Evolutionary conservation across 2,113 vertebrate genomes (phyloP).

Genomic region (Tupaia chinensis): DNA sequence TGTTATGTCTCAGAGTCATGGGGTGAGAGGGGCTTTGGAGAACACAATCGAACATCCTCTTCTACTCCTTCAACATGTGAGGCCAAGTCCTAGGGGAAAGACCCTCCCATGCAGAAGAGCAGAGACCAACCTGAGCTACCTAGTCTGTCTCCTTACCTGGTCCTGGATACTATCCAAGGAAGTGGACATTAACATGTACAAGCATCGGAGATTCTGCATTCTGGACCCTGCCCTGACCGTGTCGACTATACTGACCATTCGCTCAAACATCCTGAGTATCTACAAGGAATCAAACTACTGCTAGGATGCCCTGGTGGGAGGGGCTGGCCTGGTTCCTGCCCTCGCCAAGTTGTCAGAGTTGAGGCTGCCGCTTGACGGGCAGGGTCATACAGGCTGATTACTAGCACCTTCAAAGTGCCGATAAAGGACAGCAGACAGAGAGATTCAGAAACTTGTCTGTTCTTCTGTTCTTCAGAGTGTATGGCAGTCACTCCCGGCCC

Average conservation of each 20-base stretch:
- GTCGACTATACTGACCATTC: rapidly evolving
- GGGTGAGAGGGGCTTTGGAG: conserved; percentile 26
- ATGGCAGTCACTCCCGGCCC: rapidly evolving
- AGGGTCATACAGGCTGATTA: no score
- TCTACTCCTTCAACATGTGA: background rate
- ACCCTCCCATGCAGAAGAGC: background rate
- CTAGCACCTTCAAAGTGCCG: rapidly evolving
- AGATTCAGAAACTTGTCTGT: no score
- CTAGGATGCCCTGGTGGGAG: rapidly evolving
- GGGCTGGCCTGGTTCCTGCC: background rate
- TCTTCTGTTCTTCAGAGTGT: no score
- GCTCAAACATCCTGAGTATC: rapidly evolving
- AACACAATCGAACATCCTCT: background rate
- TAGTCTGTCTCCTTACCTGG: background rate
- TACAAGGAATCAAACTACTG: rapidly evolving
- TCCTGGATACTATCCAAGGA: background rate
- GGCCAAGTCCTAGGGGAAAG: background rate
- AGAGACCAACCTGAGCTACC: background rate
- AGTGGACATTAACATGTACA: rapidly evolving
- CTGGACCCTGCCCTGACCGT: background rate
- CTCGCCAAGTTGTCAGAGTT: background rate
- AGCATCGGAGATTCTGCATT: rapidly evolving
- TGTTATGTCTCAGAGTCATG: background rate
- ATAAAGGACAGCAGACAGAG: background rate
- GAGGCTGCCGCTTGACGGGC: rapidly evolving